Conservation (phyloP, 2,888 invertebrate genomes). For the Sepioteuthis lessoniana region DNA sequence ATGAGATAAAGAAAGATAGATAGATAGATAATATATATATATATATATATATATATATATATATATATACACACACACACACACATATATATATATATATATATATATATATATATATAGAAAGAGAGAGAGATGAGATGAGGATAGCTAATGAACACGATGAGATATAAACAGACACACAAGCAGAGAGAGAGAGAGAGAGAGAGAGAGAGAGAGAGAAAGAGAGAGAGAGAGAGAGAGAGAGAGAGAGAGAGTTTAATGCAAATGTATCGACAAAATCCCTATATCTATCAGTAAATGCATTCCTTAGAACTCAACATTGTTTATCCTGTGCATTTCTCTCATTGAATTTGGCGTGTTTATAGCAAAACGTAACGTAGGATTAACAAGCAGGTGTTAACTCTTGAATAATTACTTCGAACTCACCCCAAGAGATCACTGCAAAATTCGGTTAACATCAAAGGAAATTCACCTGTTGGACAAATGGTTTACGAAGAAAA, state of each 20-base stretch:
- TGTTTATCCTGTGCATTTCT: not conserved
- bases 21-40: too few species aligned
- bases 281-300: not conserved
- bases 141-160: too few species aligned
- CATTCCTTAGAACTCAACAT: not conserved
- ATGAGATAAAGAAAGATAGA: not conserved
- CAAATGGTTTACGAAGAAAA: not conserved
- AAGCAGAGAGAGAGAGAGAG: not conserved
- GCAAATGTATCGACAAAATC: too few species aligned
- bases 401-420: not conserved
- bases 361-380: not conserved
- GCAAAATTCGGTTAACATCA: constrained; percentile 5
- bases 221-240: too few species aligned
- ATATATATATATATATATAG: too few species aligned
- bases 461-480: not conserved
- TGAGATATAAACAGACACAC: too few species aligned
- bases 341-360: not conserved
- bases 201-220: not conserved
- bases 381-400: constrained; percentile 9
- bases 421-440: not conserved
- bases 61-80: too few species aligned
- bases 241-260: not conserved
- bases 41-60: too few species aligned
- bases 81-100: too few species aligned
- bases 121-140: too few species aligned